phyloP scores from a whole-genome alignment of 2,888 invertebrate species.

The Agriopis aurantiaria region DNA sequence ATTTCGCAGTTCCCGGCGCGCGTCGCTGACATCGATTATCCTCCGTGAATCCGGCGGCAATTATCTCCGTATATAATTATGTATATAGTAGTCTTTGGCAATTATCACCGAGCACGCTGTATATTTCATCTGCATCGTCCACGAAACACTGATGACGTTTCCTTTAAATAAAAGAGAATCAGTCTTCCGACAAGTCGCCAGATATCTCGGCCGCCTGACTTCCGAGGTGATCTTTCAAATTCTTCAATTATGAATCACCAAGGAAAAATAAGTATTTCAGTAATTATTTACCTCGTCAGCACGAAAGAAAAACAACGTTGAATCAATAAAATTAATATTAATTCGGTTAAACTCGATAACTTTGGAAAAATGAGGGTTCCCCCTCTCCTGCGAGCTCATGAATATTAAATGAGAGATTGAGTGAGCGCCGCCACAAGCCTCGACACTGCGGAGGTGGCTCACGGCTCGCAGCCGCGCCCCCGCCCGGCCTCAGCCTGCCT shows the following conservation, averaged over 20 bases:
- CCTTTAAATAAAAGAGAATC: neutral
- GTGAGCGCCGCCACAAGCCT: conserved; percentile 11
- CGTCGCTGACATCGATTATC: conserved; percentile 22
- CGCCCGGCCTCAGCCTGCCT: no score
- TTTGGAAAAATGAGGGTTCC: conserved; percentile 23
- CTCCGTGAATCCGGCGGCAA: conserved; percentile 9
- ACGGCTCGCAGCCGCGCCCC: neutral
- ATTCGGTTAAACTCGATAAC: conserved; percentile 22
- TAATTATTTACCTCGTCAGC: conserved; percentile 11
- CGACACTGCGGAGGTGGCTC: neutral
- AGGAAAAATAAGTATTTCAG: neutral
- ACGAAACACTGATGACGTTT: neutral
- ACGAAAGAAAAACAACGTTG: conserved; percentile 9
- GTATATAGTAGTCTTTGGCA: no score
- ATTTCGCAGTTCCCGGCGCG: conserved; percentile 6
- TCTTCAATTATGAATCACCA: neutral
- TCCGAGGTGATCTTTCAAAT: neutral
- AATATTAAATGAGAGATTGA: conserved; percentile 30
- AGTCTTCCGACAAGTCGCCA: neutral
- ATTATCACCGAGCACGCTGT: conserved; percentile 2
- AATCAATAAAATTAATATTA: conserved; percentile 25
- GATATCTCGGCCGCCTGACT: neutral
- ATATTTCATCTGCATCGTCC: neutral
- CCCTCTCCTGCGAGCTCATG: conserved; percentile 27
- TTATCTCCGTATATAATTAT: no score